Evolutionary conservation across 2,113 vertebrate genomes (phyloP).

Genomic region (Seriola quinqueradiata): DNA sequence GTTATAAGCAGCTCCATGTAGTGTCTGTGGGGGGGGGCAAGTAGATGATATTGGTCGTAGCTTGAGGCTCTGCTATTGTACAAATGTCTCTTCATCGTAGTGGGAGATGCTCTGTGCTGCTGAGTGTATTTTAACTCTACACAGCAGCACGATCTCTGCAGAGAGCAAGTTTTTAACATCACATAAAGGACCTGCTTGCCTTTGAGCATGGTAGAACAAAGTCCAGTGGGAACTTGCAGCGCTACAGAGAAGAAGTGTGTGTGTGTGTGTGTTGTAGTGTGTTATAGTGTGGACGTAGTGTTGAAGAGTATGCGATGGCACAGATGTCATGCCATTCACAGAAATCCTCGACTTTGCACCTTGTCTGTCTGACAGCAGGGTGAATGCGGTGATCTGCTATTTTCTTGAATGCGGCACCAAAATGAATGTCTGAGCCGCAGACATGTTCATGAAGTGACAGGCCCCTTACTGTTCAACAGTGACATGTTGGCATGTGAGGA

Average conservation of each 20-base stretch:
- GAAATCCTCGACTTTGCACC: neutral
- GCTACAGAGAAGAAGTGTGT: neutral
- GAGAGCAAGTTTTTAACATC: slow-evolving; percentile 48
- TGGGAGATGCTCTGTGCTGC: slow-evolving; percentile 4
- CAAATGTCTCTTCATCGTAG: slow-evolving; percentile 45
- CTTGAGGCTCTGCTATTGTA: slow-evolving; percentile 21
- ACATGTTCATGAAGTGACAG: slow-evolving; percentile 18
- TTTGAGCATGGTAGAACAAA: slow-evolving; percentile 46
- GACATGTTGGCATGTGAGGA: slow-evolving; percentile 19
- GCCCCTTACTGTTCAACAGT: neutral
- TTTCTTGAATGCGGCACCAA: neutral
- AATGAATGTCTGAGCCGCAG: slow-evolving; percentile 9
- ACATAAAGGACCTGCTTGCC: slow-evolving; percentile 49
- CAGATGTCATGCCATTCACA: slow-evolving; percentile 1
- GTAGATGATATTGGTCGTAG: slow-evolving; percentile 26
- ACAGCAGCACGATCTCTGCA: slow-evolving; percentile 19
- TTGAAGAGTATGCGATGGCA: slow-evolving; percentile 9
- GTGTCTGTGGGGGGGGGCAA: slow-evolving; percentile 8
- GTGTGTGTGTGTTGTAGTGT: slow-evolving; percentile 2
- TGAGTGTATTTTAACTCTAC: slow-evolving; percentile 50
- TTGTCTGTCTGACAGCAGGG: slow-evolving; percentile 7
- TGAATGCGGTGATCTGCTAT: neutral
- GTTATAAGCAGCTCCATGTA: slow-evolving; percentile 38
- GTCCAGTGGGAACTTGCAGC: slow-evolving; percentile 26
- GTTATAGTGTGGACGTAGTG: neutral